Evolutionary conservation across 2,113 vertebrate species (phyloP), one percentile per base, ranked within the genome.

Genomic region (Noctilio leporinus): DNA sequence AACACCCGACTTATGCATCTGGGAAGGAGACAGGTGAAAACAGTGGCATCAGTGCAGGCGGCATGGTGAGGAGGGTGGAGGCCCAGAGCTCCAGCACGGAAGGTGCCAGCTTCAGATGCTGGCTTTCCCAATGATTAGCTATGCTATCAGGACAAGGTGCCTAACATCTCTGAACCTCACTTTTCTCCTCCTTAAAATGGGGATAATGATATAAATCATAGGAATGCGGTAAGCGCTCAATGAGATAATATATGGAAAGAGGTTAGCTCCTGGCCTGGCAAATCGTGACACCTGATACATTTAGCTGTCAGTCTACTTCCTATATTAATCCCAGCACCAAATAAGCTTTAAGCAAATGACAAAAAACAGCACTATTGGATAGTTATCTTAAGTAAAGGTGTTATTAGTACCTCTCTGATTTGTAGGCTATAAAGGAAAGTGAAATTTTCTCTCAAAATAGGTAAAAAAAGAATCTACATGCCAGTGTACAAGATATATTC

Each of bases 1-100:
- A 73, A 99, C 99, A 4, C 99, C 99, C 9, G 99, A 99, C 95
- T 99, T 99, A 95, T 99, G 99, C 99, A 99, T 99, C 95, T 97
- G 87, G 69, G 53, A 81, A 88, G 49, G 80, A 38, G 57, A 86
- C 0, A 0, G 47, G 65, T 17, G 24, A 89, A 59, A 88, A 69
- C 24, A 64, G 80, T 7, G 22, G 65, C 22, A 55, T 12, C 14
- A 2, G 2, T 2, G 0, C n/a, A 38, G 43, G 38, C 43, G n/a
- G 30, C 26, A 33, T 7, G 49, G 3, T 6, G 57, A 26, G 38
- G 55, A 96, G 5, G 40, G 89, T 38, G 38, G 20, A 49, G 40
- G 40, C 26, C 4, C 7, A 86, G 59, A 86, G 59, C 19, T 75
- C 65, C 30, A 15, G 51, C 22, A 16, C 11, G 9, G 45, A 65